Conservation (phyloP, 2,888 invertebrate genomes). For the Coecobrya sp. region DNA sequence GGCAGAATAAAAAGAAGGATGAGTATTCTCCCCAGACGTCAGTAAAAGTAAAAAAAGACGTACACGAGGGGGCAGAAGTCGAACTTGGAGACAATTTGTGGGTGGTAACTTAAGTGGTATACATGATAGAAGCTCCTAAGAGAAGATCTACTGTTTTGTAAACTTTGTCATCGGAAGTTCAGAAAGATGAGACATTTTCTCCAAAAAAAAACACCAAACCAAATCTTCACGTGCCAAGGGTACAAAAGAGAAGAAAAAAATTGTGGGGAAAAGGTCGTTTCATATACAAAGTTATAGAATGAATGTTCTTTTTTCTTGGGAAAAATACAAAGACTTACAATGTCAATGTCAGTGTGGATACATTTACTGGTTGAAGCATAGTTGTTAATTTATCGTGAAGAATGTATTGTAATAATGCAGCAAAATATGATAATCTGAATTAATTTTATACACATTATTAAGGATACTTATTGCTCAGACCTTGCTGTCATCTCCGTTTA, state of each 20-base stretch:
- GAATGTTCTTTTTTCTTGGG: constrained; percentile 11
- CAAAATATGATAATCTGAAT: neutral
- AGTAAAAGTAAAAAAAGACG: constrained; percentile 45
- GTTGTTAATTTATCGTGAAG: neutral
- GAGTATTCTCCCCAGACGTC: constrained; percentile 53
- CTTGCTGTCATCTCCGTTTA: too few species aligned
- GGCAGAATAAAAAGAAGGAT: neutral
- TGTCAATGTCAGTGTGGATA: constrained; percentile 47
- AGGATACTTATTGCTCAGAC: too few species aligned
- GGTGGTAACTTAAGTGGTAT: constrained; percentile 69
- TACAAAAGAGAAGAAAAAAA: constrained; percentile 43
- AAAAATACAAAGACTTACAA: constrained; percentile 48
- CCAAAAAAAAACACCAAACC: constrained; percentile 18
- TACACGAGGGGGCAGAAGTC: constrained; percentile 50
- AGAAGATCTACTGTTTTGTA: constrained; percentile 57
- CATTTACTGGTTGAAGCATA: neutral
- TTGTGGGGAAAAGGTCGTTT: neutral
- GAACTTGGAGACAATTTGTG: constrained; percentile 76
- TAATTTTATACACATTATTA: too few species aligned
- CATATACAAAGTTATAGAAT: neutral
- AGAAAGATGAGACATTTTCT: constrained; percentile 3
- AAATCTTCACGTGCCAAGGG: constrained; percentile 55
- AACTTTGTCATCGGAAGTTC: constrained; percentile 5
- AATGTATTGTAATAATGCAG: neutral
- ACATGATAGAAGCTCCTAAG: constrained; percentile 42